Evolutionary conservation across 2,888 invertebrate species (phyloP).

Genomic region (Pristionchus japonicus): DNA sequence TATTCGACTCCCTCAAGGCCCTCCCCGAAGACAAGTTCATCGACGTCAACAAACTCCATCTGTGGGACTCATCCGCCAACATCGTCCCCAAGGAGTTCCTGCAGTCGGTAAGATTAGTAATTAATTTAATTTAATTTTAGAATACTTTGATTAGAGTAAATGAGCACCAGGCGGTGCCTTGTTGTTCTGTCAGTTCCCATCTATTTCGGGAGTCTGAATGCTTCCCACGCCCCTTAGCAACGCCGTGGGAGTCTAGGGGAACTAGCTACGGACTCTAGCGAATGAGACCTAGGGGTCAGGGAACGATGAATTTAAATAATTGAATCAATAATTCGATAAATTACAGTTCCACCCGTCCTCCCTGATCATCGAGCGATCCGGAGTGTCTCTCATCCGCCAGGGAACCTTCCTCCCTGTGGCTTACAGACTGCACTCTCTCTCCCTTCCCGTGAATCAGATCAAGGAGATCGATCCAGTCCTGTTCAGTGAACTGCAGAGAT

Average conservation of each 20-base stretch:
- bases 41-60: conserved; percentile 57
- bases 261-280: too few relatives aligned
- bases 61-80: conserved; percentile 66
- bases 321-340: too few relatives aligned
- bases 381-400: conserved; percentile 56
- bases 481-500: conserved; percentile 56
- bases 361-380: conserved; percentile 61
- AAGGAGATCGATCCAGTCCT: conserved; percentile 58
- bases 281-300: neutral
- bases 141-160: too few relatives aligned
- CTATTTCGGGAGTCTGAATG: too few relatives aligned
- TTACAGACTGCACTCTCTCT: conserved; percentile 53
- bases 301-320: neutral
- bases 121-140: too few relatives aligned
- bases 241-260: neutral
- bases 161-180: too few relatives aligned
- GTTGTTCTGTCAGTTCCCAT: neutral
- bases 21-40: conserved; percentile 59
- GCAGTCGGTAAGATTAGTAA: conserved; percentile 54
- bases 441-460: conserved; percentile 67
- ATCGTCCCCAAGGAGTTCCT: conserved; percentile 67
- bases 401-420: conserved; percentile 60
- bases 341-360: conserved; percentile 58
- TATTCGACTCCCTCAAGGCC: conserved; percentile 59
- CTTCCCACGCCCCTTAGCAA: neutral